These are phyloP conservation scores for Ormia ochracea DNA, from an alignment of 2,888 invertebrate genomes.

Conservation along the genomic window DNA sequence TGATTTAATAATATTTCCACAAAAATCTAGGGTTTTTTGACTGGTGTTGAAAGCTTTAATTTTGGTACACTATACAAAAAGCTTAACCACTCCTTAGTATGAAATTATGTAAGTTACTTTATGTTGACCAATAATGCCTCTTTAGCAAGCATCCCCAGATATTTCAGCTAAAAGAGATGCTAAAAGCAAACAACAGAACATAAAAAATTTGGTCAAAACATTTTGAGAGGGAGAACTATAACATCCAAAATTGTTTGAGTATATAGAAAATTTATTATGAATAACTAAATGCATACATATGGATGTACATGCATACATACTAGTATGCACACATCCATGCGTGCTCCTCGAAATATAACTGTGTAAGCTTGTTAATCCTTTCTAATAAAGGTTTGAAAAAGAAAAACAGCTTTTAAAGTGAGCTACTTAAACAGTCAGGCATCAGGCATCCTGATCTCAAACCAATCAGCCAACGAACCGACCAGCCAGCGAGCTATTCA, in stretches of 20 bases:
- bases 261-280: neutral
- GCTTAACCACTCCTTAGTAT: slow-evolving; percentile 61
- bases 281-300: neutral
- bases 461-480: slow-evolving; percentile 19
- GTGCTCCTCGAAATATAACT: neutral
- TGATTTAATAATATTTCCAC: slow-evolving; percentile 20
- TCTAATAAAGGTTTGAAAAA: neutral
- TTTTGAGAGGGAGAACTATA: neutral
- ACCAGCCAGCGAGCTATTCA: neutral
- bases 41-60: slow-evolving; percentile 47
- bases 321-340: no score
- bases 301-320: neutral
- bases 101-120: slow-evolving; percentile 60
- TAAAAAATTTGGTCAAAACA: slow-evolving; percentile 5
- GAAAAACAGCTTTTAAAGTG: slow-evolving; percentile 21
- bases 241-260: slow-evolving; percentile 6
- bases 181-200: slow-evolving; percentile 5
- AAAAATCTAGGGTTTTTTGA: slow-evolving; percentile 58
- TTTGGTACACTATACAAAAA: slow-evolving; percentile 39
- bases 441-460: neutral
- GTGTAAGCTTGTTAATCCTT: neutral
- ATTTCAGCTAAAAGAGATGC: slow-evolving; percentile 52
- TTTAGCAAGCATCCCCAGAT: slow-evolving; percentile 57
- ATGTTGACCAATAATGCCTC: slow-evolving; percentile 58
- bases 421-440: slow-evolving; percentile 19